Percentiles rank a stretch among this genome's conserved stretches.
phyloP scores from a whole-genome alignment of 2,888 invertebrate species.

The Tryphoninae sp. region DNA sequence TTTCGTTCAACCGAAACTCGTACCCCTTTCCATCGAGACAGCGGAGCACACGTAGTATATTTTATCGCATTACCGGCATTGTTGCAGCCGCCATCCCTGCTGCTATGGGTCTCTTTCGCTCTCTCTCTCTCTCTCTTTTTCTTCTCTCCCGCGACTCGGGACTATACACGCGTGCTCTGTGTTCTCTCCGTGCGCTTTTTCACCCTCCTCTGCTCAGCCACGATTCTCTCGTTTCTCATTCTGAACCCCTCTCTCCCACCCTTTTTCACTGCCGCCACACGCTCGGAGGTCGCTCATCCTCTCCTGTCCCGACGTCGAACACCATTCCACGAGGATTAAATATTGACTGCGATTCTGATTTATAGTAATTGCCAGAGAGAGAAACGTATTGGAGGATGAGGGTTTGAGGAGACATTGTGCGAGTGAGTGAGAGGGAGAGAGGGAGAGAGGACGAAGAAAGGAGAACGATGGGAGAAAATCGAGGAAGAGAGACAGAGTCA shows the following conservation, averaged over 20 bases:
- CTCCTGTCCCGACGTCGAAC: constrained; percentile 72
- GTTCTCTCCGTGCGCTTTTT: constrained; percentile 54
- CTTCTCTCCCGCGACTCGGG: constrained; percentile 38
- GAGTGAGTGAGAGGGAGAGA: constrained; percentile 58
- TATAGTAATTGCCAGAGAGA: constrained; percentile 79
- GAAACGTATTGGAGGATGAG: constrained; percentile 67
- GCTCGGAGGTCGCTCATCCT: constrained; percentile 63
- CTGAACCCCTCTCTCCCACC: constrained; percentile 16
- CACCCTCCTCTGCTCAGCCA: constrained; percentile 41
- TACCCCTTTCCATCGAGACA: constrained; percentile 61
- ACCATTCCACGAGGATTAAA: constrained; percentile 80
- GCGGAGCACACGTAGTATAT: constrained; percentile 73
- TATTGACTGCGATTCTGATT: constrained; percentile 81
- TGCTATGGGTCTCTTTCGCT: constrained; percentile 14
- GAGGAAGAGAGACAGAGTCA: constrained; percentile 21
- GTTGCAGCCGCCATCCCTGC: constrained; percentile 73
- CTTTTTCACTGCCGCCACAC: constrained; percentile 22
- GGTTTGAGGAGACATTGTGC: constrained; percentile 50
- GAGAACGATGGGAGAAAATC: constrained; percentile 5
- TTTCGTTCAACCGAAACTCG: constrained; percentile 64
- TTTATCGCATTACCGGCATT: constrained; percentile 79
- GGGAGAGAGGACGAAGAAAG: constrained; percentile 52
- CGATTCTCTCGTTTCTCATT: constrained; percentile 62
- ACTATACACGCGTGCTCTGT: constrained; percentile 32
- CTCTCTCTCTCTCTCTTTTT: not conserved